These are phyloP conservation scores for Hyperopisus bebe DNA, from an alignment of 2,113 vertebrate species.

Conservation along the genomic window DNA sequence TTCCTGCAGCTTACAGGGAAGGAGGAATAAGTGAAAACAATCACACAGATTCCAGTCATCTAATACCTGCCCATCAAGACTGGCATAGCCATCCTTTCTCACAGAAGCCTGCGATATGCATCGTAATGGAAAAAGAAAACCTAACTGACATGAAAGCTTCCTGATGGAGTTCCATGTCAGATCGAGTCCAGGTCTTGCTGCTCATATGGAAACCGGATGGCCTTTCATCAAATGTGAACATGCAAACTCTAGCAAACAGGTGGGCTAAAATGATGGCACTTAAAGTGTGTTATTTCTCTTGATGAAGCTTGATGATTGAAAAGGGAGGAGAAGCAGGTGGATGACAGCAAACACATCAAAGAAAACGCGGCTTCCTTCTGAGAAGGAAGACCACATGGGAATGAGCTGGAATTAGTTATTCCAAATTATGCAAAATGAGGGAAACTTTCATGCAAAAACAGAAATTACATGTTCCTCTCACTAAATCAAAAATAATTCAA, in stretches of 20 bases:
- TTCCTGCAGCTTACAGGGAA: not conserved
- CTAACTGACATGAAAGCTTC: not conserved
- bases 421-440: not conserved
- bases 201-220: not conserved
- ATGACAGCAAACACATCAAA: not conserved
- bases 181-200: not conserved
- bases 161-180: not conserved
- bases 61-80: not conserved
- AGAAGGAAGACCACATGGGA: not conserved
- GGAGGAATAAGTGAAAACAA: not conserved
- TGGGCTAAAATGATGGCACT: not conserved
- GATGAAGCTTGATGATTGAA: not conserved
- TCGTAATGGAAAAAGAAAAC: not conserved
- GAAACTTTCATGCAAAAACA: not conserved
- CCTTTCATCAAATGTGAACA: not conserved
- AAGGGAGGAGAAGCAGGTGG: not conserved
- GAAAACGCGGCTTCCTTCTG: not conserved
- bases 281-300: not conserved
- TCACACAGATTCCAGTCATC: not conserved
- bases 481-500: not conserved
- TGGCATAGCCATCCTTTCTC: not conserved
- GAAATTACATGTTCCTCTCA: not conserved
- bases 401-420: not conserved
- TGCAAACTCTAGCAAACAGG: not conserved
- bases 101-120: not conserved